phyloP scores from a whole-genome alignment of 2,113 vertebrate species.

The Actinemys pallida region DNA sequence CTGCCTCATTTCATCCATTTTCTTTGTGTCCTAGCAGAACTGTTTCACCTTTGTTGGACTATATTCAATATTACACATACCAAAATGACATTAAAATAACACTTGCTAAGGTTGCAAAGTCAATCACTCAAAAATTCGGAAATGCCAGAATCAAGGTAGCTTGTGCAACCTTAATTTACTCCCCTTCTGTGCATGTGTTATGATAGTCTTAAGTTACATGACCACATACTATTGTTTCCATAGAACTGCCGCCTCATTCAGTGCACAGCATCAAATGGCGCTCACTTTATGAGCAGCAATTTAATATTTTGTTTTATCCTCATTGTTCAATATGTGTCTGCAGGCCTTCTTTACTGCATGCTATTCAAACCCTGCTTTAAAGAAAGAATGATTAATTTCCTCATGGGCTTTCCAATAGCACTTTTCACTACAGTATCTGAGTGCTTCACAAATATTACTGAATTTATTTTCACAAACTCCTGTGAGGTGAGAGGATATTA shows the following conservation, averaged over 20 bases:
- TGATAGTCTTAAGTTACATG: neutral
- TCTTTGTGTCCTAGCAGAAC: neutral
- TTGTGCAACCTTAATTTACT: neutral
- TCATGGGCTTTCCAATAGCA: neutral
- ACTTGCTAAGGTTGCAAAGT: neutral
- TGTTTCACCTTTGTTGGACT: neutral
- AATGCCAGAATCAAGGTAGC: neutral
- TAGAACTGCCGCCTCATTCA: neutral
- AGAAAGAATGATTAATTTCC: neutral
- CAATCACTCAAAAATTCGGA: neutral
- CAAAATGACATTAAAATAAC: neutral
- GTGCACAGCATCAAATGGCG: neutral
- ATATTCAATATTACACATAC: neutral
- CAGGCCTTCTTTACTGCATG: neutral
- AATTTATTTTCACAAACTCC: neutral
- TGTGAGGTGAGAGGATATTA: neutral
- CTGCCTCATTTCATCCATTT: neutral
- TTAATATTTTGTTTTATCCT: neutral
- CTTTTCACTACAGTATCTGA: neutral
- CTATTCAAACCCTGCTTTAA: neutral
- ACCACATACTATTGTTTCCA: neutral
- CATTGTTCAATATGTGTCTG: neutral
- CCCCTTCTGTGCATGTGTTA: neutral
- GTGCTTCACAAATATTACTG: neutral
- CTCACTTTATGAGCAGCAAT: neutral